These are phyloP conservation scores for Beris morrisii DNA, from an alignment of 2,888 invertebrate species.

Conservation along the genomic window DNA sequence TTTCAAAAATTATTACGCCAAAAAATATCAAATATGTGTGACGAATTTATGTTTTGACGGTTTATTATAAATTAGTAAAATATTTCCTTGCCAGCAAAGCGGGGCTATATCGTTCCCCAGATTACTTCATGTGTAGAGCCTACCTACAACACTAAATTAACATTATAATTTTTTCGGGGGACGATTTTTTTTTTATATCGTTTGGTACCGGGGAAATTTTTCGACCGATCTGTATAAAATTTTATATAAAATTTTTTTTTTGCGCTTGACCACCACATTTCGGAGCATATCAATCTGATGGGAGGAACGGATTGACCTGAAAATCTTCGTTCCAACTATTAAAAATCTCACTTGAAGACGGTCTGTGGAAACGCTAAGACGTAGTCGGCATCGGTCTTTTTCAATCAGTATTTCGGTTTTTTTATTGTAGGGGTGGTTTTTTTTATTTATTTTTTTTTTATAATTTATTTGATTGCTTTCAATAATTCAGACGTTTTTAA, in stretches of 20 bases:
- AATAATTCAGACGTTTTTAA: no score
- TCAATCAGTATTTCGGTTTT: neutral
- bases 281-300: conserved; percentile 33
- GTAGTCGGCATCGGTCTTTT: conserved; percentile 34
- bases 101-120: conserved; percentile 4
- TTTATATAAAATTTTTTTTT: conserved; percentile 27
- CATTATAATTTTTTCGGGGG: conserved; percentile 25
- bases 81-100: conserved; percentile 25
- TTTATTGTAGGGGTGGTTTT: neutral
- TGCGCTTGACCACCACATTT: conserved; percentile 24
- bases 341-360: conserved; percentile 56
- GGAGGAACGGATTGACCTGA: conserved; percentile 32
- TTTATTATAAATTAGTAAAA: conserved; percentile 27
- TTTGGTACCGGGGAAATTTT: neutral
- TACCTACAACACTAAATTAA: conserved; percentile 27
- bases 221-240: conserved; percentile 33
- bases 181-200: conserved; percentile 4
- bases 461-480: no score
- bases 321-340: conserved; percentile 51
- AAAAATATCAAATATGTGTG: conserved; percentile 33
- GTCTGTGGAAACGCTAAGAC: conserved; percentile 56
- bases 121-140: conserved; percentile 14
- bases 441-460: conserved; percentile 12
- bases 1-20: neutral
- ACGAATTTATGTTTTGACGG: conserved; percentile 33